phyloP scores from a whole-genome alignment of 2,797 vertebrate genomes.

The Hypotaenidia okinawae region DNA sequence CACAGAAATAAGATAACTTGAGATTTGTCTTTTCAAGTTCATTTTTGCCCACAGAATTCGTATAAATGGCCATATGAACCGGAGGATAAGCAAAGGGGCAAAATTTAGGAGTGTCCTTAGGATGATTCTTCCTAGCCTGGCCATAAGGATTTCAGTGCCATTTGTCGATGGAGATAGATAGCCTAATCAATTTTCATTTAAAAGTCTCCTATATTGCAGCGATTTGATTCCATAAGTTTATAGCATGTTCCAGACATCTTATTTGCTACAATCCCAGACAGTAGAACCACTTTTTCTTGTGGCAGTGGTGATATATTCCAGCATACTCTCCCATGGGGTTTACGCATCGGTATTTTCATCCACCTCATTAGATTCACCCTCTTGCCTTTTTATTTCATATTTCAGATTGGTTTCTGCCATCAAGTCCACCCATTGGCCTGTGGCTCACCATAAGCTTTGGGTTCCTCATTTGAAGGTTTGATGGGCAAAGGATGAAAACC shows the following conservation, averaged over 20 bases:
- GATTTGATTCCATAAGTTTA: not conserved
- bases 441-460: accelerated
- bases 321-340: not conserved
- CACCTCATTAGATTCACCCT: not conserved
- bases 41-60: not conserved
- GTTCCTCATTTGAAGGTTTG: not conserved
- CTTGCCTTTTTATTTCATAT: not conserved
- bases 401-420: not conserved
- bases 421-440: not conserved
- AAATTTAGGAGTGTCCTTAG: slow-evolving; percentile 2
- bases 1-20: not conserved
- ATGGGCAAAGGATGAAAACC: not conserved
- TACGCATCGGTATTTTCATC: not conserved
- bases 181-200: slow-evolving; percentile 55
- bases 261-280: slow-evolving; percentile 18
- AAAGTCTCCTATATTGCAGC: not conserved
- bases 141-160: not conserved
- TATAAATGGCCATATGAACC: not conserved
- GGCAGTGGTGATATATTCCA: not conserved
- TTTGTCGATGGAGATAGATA: slow-evolving; percentile 36
- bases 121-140: not conserved
- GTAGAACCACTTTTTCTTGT: not conserved
- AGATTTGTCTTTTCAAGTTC: not conserved
- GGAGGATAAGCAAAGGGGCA: not conserved
- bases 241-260: not conserved